A percentile compares a stretch with the other conserved stretches of the same genome.
Evolutionary conservation across 2,888 invertebrate species (phyloP).

Genomic region (Meteorus cinctellus): DNA sequence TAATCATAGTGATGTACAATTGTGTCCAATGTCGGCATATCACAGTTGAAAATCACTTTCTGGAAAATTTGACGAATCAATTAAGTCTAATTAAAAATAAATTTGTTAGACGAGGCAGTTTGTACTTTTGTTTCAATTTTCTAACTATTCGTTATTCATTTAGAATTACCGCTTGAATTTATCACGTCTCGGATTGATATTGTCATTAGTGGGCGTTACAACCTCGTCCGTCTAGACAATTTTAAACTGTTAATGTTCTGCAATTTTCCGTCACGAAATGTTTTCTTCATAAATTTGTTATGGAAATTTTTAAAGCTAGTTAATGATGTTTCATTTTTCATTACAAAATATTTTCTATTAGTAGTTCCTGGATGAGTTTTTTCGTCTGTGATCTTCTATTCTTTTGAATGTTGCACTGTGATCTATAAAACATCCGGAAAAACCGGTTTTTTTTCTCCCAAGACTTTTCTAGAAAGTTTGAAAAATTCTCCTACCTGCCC

Average conservation of each 20-base stretch:
- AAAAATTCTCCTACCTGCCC: not conserved
- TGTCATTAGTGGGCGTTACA: slow-evolving; percentile 22
- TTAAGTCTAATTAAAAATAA: not conserved
- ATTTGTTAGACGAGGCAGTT: not conserved
- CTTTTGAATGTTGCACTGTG: not conserved
- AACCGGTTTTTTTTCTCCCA: not conserved
- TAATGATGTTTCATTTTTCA: no score
- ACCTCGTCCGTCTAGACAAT: slow-evolving; percentile 17
- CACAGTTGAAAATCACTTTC: not conserved
- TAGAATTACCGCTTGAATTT: not conserved
- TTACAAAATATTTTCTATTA: no score
- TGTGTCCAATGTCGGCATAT: not conserved
- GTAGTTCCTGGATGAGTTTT: not conserved
- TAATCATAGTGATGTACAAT: no score
- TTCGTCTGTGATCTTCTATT: no score
- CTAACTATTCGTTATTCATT: not conserved
- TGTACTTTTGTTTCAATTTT: not conserved
- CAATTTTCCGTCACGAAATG: not conserved
- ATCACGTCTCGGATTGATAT: not conserved
- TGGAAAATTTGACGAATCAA: not conserved
- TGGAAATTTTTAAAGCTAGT: not conserved
- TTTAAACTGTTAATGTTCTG: not conserved
- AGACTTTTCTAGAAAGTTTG: not conserved
- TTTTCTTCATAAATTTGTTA: not conserved
- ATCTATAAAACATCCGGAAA: slow-evolving; percentile 5